Percentiles rank a stretch among this genome's conserved stretches.
Conservation (phyloP, 2,888 invertebrate genomes). For the Mythimna loreyi region DNA sequence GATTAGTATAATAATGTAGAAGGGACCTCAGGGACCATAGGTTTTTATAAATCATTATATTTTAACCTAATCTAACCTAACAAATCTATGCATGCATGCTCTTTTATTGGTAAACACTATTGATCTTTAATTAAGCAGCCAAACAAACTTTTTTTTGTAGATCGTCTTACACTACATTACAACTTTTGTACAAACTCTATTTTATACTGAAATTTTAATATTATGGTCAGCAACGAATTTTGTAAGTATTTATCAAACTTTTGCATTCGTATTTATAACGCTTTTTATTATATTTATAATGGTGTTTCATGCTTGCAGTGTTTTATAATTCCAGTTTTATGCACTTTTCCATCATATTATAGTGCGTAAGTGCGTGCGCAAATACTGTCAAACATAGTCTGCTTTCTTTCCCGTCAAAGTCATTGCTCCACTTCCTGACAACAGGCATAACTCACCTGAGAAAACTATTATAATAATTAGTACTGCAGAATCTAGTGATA, state of each 20-base stretch:
- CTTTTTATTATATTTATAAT: not conserved
- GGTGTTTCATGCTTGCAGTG: not conserved
- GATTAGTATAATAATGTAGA: too few relatives aligned
- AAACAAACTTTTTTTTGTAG: conserved; percentile 22
- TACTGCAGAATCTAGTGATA: too few relatives aligned
- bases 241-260: conserved; percentile 28
- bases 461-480: too few relatives aligned
- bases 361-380: too few relatives aligned
- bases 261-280: not conserved
- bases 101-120: not conserved
- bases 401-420: too few relatives aligned
- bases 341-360: not conserved
- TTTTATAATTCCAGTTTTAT: not conserved
- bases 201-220: conserved; percentile 32
- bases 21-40: too few relatives aligned
- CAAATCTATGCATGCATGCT: too few relatives aligned
- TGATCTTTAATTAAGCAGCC: not conserved
- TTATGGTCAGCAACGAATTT: conserved; percentile 10
- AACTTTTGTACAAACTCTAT: conserved; percentile 44
- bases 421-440: too few relatives aligned
- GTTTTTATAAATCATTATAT: too few relatives aligned
- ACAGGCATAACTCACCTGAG: too few relatives aligned
- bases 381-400: too few relatives aligned
- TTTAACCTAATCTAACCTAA: too few relatives aligned
- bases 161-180: conserved; percentile 41